These are phyloP conservation scores for Beroe ovata DNA, from an alignment of 37 sponge, comb jelly and placozoan genomes.

Conservation along the genomic window DNA sequence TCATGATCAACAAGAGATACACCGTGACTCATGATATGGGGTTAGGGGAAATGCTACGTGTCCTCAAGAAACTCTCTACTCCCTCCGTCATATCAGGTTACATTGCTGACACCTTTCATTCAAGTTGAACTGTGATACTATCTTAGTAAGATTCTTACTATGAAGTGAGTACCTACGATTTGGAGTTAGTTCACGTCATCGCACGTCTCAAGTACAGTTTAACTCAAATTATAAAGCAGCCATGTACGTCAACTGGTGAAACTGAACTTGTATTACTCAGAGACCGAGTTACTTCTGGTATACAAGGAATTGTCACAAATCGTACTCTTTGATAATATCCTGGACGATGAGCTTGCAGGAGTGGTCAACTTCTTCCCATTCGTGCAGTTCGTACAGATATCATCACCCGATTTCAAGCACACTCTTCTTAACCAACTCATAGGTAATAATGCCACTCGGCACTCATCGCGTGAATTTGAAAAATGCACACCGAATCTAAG, in stretches of 20 bases:
- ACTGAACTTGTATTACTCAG: too few species aligned
- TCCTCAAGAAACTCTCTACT: slow-evolving; percentile 7
- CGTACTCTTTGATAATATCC: slow-evolving; percentile 10
- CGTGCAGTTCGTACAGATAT: slow-evolving; percentile 59
- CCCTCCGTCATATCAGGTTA: slow-evolving; percentile 54
- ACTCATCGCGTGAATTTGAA: too few species aligned
- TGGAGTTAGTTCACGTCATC: too few species aligned
- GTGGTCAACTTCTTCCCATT: slow-evolving; percentile 12
- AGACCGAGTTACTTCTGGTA: slow-evolving; percentile 23
- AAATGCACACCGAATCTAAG: neutral
- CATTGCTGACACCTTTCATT: too few species aligned
- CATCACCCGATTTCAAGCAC: slow-evolving; percentile 54
- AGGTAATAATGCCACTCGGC: too few species aligned
- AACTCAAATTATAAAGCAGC: too few species aligned
- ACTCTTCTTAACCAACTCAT: slow-evolving; percentile 14
- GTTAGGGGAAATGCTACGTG: neutral
- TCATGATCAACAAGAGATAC: slow-evolving; percentile 59
- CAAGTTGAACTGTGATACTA: too few species aligned
- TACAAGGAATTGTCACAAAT: slow-evolving; percentile 48
- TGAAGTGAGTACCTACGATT: too few species aligned
- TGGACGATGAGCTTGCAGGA: slow-evolving; percentile 15
- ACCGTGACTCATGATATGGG: neutral
- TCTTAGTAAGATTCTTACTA: too few species aligned
- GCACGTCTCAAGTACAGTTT: too few species aligned
- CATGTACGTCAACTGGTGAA: too few species aligned